Evolutionary conservation across 1,140 invertebrate genomes (phyloP), one percentile per base, ranked within the genome.

Genomic region (Atta texana): DNA sequence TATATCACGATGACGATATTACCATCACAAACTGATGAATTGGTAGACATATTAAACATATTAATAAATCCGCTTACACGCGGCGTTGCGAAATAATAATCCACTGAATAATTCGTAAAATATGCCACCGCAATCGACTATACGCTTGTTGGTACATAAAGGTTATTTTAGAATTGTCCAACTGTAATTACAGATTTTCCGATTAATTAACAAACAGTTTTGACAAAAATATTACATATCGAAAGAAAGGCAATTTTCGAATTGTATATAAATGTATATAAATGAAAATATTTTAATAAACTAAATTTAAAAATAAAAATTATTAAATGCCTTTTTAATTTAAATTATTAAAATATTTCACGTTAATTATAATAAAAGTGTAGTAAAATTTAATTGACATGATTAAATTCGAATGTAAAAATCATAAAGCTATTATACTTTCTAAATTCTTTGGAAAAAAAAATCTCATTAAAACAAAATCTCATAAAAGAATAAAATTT

Each of bases 51-150:
- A 74, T 84, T 84, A 84, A 84, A 74, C 69, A 55, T 84, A 84
- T 64, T 84, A 84, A 84, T 84, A 84, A 84, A 84, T 84, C 88
- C 85, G 88, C 84, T 90, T 89, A 90, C 77, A 68, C 71, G 63
- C 68, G 51, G 71, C 68, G 84, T 87, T 87, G 88, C 88, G 59
- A 90, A 90, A 90, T 86, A 89, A 89, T 89, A 90, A 90, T 89
- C 88, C 88, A 80, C 74, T 75, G 74, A 90, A 90, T 90, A 87
- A 90, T 90, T 90, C 51, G 76, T 75, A 88, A 90, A 89, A 87
- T 85, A 91, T 87, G 88, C 84, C 72, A 86, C 76, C 85, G 66
- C 87, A 87, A 85, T 82, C 82, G 76, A 74, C 84, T 77, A 10
- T 44, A 31, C 24, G 55, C 64, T n/a, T 81, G 68, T 80, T 87